These are phyloP conservation scores for Aradus depressus DNA, from an alignment of 2,888 invertebrate genomes.

Conservation along the genomic window DNA sequence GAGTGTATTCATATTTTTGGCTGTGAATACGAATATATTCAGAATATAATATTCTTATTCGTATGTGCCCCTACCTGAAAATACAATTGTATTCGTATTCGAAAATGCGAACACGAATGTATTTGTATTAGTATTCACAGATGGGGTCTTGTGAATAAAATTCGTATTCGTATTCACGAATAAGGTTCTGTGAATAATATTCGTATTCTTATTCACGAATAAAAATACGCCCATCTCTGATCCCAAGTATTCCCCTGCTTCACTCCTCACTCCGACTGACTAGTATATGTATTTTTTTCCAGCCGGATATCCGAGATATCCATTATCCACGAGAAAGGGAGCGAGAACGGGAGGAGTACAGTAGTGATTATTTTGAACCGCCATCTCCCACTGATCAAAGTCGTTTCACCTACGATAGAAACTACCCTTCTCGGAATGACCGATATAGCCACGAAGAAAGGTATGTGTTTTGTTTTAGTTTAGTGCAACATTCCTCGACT, in stretches of 20 bases:
- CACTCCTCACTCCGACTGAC: not conserved
- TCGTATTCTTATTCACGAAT: not conserved
- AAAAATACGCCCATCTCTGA: not conserved
- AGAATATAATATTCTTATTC: too few species aligned
- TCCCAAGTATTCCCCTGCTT: slow-evolving; percentile 3
- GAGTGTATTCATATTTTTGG: too few species aligned
- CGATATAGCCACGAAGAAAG: slow-evolving; percentile 36
- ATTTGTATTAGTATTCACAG: too few species aligned
- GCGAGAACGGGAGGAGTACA: slow-evolving; percentile 39
- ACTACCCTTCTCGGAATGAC: slow-evolving; percentile 39
- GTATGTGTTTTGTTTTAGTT: slow-evolving; percentile 29
- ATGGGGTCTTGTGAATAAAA: too few species aligned
- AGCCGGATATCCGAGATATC: slow-evolving; percentile 32
- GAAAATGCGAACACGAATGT: too few species aligned
- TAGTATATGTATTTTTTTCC: slow-evolving; percentile 1
- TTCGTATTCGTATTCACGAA: too few species aligned
- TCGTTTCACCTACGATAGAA: slow-evolving; percentile 38
- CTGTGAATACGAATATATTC: too few species aligned
- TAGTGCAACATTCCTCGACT: too few species aligned
- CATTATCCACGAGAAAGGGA: slow-evolving; percentile 32
- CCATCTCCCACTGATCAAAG: slow-evolving; percentile 28
- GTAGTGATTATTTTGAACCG: slow-evolving; percentile 48
- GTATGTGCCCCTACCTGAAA: too few species aligned
- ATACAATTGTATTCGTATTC: too few species aligned
- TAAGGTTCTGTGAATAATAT: not conserved